Conservation (phyloP, 2,113 vertebrate genomes). For the Scortum barcoo region DNA sequence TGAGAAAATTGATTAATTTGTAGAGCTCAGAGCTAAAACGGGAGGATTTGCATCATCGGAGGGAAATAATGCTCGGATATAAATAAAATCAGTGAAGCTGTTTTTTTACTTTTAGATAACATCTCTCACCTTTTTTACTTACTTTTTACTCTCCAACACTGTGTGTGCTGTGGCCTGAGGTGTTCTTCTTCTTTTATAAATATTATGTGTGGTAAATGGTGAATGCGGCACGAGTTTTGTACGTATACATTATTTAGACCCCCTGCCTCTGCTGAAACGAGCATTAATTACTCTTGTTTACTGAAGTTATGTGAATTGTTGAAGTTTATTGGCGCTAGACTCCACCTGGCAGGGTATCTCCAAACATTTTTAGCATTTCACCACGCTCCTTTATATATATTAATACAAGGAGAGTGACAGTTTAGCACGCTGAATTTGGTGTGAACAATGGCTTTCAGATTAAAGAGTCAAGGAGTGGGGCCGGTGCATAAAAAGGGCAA, state of each 20-base stretch:
- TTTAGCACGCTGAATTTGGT: not conserved
- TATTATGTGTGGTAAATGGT: not conserved
- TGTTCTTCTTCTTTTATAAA: not conserved
- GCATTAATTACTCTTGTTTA: not conserved
- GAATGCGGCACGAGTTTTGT: not conserved
- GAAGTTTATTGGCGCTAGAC: not conserved
- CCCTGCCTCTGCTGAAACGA: not conserved
- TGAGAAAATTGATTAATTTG: not conserved
- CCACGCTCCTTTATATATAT: too few relatives aligned
- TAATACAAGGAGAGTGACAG: too few relatives aligned
- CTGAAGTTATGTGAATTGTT: not conserved
- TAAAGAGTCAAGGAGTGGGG: not conserved
- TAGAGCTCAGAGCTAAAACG: not conserved
- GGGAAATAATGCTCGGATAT: too few relatives aligned
- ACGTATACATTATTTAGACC: not conserved
- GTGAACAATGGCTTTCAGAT: constrained; percentile 3
- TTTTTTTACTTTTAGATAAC: not conserved
- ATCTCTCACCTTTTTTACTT: not conserved
- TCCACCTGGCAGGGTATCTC: too few relatives aligned
- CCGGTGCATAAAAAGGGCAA: not conserved
- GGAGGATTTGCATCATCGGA: too few relatives aligned
- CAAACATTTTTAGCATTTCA: not conserved
- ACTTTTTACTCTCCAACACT: not conserved
- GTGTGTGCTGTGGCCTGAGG: not conserved
- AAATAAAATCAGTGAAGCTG: not conserved